Percentiles rank a stretch among this genome's conserved stretches.
phyloP scores from a whole-genome alignment of 2,888 invertebrate species.

The Isoperla grammatica region DNA sequence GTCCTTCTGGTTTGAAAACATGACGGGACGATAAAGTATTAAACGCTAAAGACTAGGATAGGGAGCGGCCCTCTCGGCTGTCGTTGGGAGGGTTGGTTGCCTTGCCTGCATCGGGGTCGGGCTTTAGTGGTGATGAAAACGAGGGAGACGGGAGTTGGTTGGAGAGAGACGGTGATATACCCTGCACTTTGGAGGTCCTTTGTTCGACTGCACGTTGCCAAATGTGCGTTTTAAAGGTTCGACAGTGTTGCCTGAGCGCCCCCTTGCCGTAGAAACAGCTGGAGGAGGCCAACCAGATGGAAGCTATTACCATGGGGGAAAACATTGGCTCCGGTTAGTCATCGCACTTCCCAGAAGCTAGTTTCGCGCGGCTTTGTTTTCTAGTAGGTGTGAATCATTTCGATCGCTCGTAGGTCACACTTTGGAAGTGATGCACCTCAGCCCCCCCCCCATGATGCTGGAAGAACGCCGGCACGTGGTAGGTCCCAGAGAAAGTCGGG shows the following conservation, averaged over 20 bases:
- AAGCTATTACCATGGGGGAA: too few species aligned
- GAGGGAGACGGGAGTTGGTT: neutral
- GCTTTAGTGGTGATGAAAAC: neutral
- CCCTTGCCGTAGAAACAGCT: slow-evolving; percentile 20
- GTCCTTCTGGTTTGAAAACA: slow-evolving; percentile 10
- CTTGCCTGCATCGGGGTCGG: slow-evolving; percentile 1
- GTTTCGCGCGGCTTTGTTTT: too few species aligned
- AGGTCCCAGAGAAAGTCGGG: slow-evolving; percentile 8
- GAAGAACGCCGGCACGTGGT: neutral
- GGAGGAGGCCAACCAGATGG: slow-evolving; percentile 22
- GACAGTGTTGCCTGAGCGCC: slow-evolving; percentile 5
- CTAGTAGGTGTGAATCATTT: too few species aligned
- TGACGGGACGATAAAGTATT: slow-evolving; percentile 12
- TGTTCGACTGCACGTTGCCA: slow-evolving; percentile 14
- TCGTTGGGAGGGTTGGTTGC: slow-evolving; percentile 9
- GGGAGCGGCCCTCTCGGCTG: slow-evolving; percentile 1
- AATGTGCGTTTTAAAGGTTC: slow-evolving; percentile 8
- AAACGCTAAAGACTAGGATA: slow-evolving; percentile 9
- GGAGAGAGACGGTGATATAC: slow-evolving; percentile 8
- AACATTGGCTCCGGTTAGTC: too few species aligned
- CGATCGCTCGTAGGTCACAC: too few species aligned
- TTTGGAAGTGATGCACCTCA: too few species aligned
- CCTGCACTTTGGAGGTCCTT: slow-evolving; percentile 15
- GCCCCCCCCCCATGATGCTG: neutral
- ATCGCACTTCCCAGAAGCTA: too few species aligned